These are phyloP conservation scores for Aphis craccivora DNA, from an alignment of 1,140 invertebrate species.

Conservation along the genomic window DNA sequence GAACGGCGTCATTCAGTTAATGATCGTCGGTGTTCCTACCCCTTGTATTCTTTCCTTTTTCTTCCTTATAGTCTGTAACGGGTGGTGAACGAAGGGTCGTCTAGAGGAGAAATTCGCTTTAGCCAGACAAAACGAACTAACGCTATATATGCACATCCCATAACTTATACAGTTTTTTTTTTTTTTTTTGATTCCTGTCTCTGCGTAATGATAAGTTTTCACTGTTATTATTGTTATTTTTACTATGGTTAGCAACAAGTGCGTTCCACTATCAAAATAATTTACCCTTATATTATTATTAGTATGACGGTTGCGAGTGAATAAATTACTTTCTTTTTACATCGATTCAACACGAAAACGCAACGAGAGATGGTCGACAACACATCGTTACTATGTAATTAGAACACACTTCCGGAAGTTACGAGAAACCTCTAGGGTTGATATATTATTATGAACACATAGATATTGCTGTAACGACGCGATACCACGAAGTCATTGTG, in stretches of 20 bases:
- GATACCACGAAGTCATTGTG: neutral
- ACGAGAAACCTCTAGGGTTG: neutral
- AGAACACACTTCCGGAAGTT: neutral
- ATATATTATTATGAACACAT: neutral
- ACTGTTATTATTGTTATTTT: constrained; percentile 15
- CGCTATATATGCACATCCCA: neutral
- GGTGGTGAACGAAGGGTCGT: neutral
- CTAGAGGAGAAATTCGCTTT: neutral
- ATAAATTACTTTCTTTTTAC: constrained; percentile 22
- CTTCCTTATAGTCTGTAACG: neutral
- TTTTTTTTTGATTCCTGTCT: neutral
- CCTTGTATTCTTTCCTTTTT: neutral
- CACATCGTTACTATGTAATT: neutral
- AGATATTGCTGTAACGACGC: neutral
- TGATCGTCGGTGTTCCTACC: neutral
- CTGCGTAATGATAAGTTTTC: neutral
- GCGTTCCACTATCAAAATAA: neutral
- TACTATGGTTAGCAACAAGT: constrained; percentile 11
- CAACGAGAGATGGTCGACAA: neutral
- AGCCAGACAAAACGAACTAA: neutral
- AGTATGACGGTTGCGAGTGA: neutral
- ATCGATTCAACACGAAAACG: neutral
- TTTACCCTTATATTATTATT: neutral
- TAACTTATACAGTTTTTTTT: neutral
- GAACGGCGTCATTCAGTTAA: constrained; percentile 7